Base-by-base conservation (phyloP, 2,888 invertebrate genomes). In the Orthonevra nobilis region DNA sequence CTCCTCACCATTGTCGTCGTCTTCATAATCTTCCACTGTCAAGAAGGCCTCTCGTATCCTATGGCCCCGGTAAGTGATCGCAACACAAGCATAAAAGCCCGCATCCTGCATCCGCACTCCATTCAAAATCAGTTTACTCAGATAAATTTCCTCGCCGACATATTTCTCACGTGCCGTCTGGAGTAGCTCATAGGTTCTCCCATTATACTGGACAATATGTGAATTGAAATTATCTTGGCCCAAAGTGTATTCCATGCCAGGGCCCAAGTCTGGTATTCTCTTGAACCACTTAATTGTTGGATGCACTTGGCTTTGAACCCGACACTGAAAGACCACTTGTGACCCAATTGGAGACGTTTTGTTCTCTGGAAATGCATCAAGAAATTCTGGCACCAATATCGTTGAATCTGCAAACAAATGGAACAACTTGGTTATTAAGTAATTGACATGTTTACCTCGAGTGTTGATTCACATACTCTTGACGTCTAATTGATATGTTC, bases 271-370 rank as follows among this genome's bases (percentile, higher is more conserved):
- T 3, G 83, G 60, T 19, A 83, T 61, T 36, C 86, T 84, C 1
- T 85, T 84, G 68, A 89, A 88, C 89, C 89, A 89, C 81, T 87
- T 87, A 6, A 89, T 87, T n/a, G 82, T 81, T 10, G 85, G 84
- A 74, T 85, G 86, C 38, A 84, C 85, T 75, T 86, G 86, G 81
- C 89, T 88, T 48, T 85, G 85, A 0, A 88, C 87, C 2, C 86
- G 85, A 30, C 88, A 89, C 73, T 88, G 87, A 19, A 89, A 85
- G 0, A 88, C 86, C 7, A 85, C 86, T 44, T 85, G 86, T 3
- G 82, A 83, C 17, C 86, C 86, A 17, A 83, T 64, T 0, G 69
- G 20, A 0, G 81, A 82, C 0, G 86, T 85, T 42, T 85, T 84
- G 36, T 89, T 88, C 52, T 83, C 79, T 3, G 87, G 88, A 81